Evolutionary conservation across 2,888 invertebrate genomes (phyloP).

Genomic region (Anarsia innoxiella): DNA sequence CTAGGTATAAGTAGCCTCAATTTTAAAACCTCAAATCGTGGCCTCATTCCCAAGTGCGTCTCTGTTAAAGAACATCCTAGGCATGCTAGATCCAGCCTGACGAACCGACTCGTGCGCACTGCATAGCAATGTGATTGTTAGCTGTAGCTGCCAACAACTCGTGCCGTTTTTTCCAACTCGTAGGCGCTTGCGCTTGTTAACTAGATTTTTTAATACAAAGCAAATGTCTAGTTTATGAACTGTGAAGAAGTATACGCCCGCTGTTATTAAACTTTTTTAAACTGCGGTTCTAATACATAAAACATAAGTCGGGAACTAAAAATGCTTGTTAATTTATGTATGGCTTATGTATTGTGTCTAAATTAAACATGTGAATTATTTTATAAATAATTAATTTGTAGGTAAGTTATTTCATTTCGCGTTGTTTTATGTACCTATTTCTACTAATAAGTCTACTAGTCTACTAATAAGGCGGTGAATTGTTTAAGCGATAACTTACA

Average conservation of each 20-base stretch:
- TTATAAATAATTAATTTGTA: too few relatives aligned
- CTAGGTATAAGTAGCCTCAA: too few relatives aligned
- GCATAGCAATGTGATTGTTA: constrained; percentile 9
- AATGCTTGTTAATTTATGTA: too few relatives aligned
- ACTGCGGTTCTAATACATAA: background rate
- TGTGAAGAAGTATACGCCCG: constrained; percentile 11
- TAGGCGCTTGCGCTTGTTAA: constrained; percentile 4
- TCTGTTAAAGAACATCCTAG: constrained; percentile 5
- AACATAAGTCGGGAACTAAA: too few relatives aligned
- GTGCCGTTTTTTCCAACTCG: constrained; percentile 1
- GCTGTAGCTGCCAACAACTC: constrained; percentile 1
- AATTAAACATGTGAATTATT: too few relatives aligned
- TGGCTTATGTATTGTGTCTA: too few relatives aligned
- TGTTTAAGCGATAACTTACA: too few relatives aligned
- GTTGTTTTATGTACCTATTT: too few relatives aligned
- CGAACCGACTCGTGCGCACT: background rate
- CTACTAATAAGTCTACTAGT: too few relatives aligned
- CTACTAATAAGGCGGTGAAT: too few relatives aligned
- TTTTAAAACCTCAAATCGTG: too few relatives aligned
- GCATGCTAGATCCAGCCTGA: constrained; percentile 5
- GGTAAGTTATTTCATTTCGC: too few relatives aligned
- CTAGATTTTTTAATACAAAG: constrained; percentile 3
- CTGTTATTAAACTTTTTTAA: background rate
- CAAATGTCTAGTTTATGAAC: constrained; percentile 11
- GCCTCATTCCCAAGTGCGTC: background rate